These are phyloP conservation scores for Isurus oxyrinchus DNA, from an alignment of 2,113 vertebrate species.

Conservation along the genomic window DNA sequence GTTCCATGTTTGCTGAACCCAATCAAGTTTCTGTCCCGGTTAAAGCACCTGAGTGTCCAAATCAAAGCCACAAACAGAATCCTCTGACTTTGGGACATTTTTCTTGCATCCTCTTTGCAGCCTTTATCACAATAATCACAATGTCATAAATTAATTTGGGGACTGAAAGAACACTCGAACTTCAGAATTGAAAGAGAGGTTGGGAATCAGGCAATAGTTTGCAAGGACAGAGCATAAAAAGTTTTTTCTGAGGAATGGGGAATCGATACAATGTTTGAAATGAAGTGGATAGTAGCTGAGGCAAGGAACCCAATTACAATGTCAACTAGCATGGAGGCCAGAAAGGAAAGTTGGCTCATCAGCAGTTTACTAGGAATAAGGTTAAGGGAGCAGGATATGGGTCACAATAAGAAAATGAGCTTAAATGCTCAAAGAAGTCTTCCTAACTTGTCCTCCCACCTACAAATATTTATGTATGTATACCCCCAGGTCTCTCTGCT, in stretches of 20 bases:
- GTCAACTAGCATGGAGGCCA: not conserved
- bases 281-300: not conserved
- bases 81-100: not conserved
- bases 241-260: not conserved
- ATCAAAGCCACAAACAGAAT: not conserved
- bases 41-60: not conserved
- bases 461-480: not conserved
- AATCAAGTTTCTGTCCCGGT: not conserved
- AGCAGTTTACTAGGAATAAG: not conserved
- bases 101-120: no score
- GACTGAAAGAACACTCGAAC: not conserved
- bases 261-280: not conserved
- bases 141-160: not conserved
- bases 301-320: not conserved
- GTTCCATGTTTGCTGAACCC: not conserved
- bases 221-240: no score
- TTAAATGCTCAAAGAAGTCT: not conserved
- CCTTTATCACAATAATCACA: not conserved
- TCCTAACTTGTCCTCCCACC: not conserved
- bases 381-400: not conserved
- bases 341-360: not conserved
- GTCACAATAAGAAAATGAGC: not conserved
- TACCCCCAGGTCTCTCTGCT: not conserved
- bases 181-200: not conserved
- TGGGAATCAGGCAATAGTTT: not conserved